phyloP scores from a whole-genome alignment of 2,113 vertebrate species.

The Vulpes lagopus region DNA sequence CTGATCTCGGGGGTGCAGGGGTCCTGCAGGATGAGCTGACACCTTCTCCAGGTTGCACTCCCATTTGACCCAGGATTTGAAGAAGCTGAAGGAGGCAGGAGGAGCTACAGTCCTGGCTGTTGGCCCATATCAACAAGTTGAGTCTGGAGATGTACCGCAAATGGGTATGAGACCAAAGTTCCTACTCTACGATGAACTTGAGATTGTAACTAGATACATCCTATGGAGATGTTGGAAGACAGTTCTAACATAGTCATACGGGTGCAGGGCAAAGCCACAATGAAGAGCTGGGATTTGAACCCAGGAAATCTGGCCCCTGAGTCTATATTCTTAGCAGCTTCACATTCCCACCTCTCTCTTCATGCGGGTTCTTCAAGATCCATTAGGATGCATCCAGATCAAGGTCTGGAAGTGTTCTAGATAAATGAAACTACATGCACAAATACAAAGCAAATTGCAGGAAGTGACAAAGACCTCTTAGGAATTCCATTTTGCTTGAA shows the following conservation, averaged over 20 bases:
- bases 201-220: background rate
- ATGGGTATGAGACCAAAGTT: background rate
- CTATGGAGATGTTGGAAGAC: background rate
- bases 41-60: background rate
- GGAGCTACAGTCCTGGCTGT: background rate
- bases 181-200: background rate
- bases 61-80: background rate
- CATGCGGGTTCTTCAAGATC: background rate
- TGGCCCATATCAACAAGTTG: background rate
- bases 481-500: background rate
- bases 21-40: background rate
- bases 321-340: background rate
- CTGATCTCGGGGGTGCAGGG: rapidly evolving
- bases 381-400: background rate
- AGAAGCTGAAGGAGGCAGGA: background rate
- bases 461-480: background rate
- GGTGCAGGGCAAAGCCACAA: background rate
- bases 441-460: background rate
- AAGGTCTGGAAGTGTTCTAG: background rate
- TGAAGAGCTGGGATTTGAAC: background rate
- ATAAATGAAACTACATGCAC: background rate
- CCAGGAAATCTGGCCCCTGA: background rate
- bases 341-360: background rate
- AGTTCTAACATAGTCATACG: background rate
- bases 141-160: background rate